These are phyloP conservation scores for Flexamia atlantica DNA, from an alignment of 2,888 invertebrate species.

Conservation along the genomic window DNA sequence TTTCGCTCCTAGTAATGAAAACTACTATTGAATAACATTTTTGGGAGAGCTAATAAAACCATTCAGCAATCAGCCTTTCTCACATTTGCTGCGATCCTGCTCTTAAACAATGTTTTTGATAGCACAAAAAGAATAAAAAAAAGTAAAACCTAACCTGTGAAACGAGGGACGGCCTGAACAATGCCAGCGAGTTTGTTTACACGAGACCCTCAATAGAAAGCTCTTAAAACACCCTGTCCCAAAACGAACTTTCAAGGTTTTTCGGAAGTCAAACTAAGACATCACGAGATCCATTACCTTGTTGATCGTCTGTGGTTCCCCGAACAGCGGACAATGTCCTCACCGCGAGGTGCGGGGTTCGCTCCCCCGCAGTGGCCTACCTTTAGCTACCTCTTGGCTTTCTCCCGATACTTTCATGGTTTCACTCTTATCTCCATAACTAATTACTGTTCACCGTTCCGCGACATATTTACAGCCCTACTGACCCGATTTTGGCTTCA, in stretches of 20 bases:
- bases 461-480: slow-evolving; percentile 47
- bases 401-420: slow-evolving; percentile 43
- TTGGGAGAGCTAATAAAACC: too few relatives aligned
- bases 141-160: too few relatives aligned
- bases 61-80: too few relatives aligned
- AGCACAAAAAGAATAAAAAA: too few relatives aligned
- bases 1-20: too few relatives aligned
- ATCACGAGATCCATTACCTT: slow-evolving; percentile 34
- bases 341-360: slow-evolving; percentile 5
- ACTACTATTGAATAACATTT: too few relatives aligned
- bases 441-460: slow-evolving; percentile 8
- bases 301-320: slow-evolving; percentile 51
- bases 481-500: slow-evolving; percentile 11
- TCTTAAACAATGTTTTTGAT: too few relatives aligned
- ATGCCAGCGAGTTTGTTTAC: too few relatives aligned
- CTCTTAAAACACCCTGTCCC: background rate
- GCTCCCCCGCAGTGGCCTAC: slow-evolving; percentile 24
- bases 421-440: slow-evolving; percentile 48
- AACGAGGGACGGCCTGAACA: too few relatives aligned
- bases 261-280: slow-evolving; percentile 15
- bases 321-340: slow-evolving; percentile 39
- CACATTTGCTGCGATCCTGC: too few relatives aligned
- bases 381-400: slow-evolving; percentile 39
- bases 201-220: background rate
- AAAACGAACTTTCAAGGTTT: background rate